Percentiles rank a stretch among this genome's conserved stretches.
Evolutionary conservation across 2,113 vertebrate species (phyloP).

Genomic region (Sebastes schlegelii): DNA sequence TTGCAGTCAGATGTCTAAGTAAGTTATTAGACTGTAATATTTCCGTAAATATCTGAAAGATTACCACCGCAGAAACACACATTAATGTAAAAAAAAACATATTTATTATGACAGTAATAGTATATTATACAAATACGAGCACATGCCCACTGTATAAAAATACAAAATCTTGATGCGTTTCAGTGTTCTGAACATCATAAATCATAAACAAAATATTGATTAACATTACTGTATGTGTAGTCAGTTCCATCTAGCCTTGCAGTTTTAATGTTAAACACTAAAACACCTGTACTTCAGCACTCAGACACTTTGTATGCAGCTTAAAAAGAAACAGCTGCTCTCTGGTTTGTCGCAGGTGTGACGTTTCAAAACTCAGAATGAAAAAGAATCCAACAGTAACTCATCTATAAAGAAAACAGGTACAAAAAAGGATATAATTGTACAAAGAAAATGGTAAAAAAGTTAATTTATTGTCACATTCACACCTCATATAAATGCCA

Average conservation of each 20-base stretch:
- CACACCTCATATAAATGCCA: background rate
- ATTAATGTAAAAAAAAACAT: slow-evolving; percentile 76
- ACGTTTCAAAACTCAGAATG: background rate
- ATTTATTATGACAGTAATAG: slow-evolving; percentile 82
- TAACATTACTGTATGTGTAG: slow-evolving; percentile 38
- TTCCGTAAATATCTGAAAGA: background rate
- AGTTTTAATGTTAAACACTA: slow-evolving; percentile 12
- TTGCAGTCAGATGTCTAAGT: background rate
- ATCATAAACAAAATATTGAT: slow-evolving; percentile 41
- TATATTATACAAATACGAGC: slow-evolving; percentile 73
- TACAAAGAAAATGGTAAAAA: background rate
- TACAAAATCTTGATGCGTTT: slow-evolving; percentile 54
- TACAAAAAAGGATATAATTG: background rate
- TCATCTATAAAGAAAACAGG: background rate
- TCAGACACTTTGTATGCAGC: background rate
- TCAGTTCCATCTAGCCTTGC: slow-evolving; percentile 63
- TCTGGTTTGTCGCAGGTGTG: background rate
- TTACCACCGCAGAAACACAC: slow-evolving; percentile 6
- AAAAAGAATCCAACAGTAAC: slow-evolving; percentile 7
- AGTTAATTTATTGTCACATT: background rate
- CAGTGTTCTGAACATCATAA: slow-evolving; percentile 42
- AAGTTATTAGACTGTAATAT: background rate
- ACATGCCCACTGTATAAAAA: slow-evolving; percentile 67
- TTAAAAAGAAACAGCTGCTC: slow-evolving; percentile 8
- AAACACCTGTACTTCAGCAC: background rate